Base-by-base conservation (phyloP, 2,888 invertebrate species). In the Bellardia pandia region DNA sequence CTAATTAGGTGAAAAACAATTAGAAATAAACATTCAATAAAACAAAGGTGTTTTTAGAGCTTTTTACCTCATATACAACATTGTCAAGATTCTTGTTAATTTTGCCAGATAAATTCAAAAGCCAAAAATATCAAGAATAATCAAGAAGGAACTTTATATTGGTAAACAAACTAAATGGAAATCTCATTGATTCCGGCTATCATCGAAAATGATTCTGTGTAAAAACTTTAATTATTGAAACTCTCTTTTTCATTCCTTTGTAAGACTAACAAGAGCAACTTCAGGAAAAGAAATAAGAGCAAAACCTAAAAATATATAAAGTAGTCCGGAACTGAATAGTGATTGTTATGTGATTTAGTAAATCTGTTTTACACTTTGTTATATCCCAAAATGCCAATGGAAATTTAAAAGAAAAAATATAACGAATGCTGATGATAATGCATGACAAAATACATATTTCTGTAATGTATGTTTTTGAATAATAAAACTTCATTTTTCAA, bases 271-370 rank as follows among this genome's bases (percentile, higher is more conserved):
- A n/a, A 23, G 14, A 51, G 62, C 11, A 13, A 11, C 11, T 1
- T 48, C 11, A 13, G 11, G 11, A 0, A 13, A 37, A 14, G 30
- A 51, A 53, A 9, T 37, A 30, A 6, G 30, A 11, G 2, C 30
- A 30, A 60, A 7, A 23, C 64, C 11, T 8, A 8, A 3, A 68
- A 58, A 51, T 51, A 40, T 23, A 56, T 66, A 75, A 75, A 75
- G 14, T 16, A 60, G 58, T 51, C 48, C 45, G 37, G 68, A 82
- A 68, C 68, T 75, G 16, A 58, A 13, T 68, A 45, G 77, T 78
- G 72, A 82, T 82, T 86, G 81, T 74, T 69, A 62, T 82, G 74
- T 74, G 77, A 86, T 86, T 86, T 74, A 86, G 77, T 77, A 81
- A 86, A 86, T 86, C 77, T 86, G 77, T 81, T 86, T 69, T 53